Base-by-base conservation (phyloP, 1,140 invertebrate species). In the Drosophila obscura region DNA sequence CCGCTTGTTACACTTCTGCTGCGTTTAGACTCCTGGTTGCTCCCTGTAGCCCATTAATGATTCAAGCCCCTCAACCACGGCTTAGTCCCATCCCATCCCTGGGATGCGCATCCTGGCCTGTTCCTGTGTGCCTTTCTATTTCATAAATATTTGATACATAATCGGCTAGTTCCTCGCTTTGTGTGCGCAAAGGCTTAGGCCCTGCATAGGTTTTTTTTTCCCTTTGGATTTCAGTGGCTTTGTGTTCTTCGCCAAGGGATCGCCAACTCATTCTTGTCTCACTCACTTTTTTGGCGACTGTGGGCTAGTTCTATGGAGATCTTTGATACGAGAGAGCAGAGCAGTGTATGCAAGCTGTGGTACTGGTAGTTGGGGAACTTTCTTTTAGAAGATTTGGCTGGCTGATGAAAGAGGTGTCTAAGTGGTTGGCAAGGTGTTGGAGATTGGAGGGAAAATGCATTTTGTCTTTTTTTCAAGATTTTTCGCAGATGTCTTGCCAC, bases 1-100 rank as follows among this genome's bases (percentile, higher is more conserved):
- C 83, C 79, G 83, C 51, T 87, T 87, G 83, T 77, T 87, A 87
- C 83, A 87, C 83, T 83, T 87, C 79, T 73, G 74, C 48, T 75
- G 60, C 78, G 64, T 76, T 82, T 84, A 79, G 65, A 44, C 77
- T 69, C 56, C 71, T 65, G 75, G 69, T 48, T 64, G 67, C 46
- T 85, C 65, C 80, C 57, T 63, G 67, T 72, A 72, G 46, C 72
- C 62, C 55, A 75, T 87, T 87, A 87, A 87, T 87, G 83, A 78
- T 87, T 80, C 83, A 87, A 87, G 74, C 83, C 83, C 82, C 69
- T 84, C 83, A 31, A 22, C 57, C 19, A 16, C 9, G 60, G 62
- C 60, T 77, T 69, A 66, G 7, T 28, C 24, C 24, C 5, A 28
- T 1, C 52, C 39, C 9, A 7, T 16, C 31, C 31, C 4, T 4